Evolutionary conservation across 2,888 invertebrate genomes (phyloP).

Genomic region (Spodoptera littoralis): DNA sequence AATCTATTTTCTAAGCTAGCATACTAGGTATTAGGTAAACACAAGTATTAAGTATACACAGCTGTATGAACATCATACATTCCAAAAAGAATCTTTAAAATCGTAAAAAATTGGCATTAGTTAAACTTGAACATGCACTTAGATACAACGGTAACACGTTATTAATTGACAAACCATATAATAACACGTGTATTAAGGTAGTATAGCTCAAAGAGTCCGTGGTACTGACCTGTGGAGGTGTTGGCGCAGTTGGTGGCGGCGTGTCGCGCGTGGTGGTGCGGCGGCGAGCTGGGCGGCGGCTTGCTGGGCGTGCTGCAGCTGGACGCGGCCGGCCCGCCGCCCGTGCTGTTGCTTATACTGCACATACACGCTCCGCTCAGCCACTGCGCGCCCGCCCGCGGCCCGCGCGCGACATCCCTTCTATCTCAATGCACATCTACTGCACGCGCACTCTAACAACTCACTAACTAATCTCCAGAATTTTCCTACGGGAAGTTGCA

Average conservation of each 20-base stretch:
- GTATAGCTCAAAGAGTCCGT: too few relatives aligned
- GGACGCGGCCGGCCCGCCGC: constrained; percentile 68
- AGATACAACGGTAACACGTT: background rate
- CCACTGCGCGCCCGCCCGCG: background rate
- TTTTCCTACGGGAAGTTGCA: too few relatives aligned
- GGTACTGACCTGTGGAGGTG: constrained; percentile 52
- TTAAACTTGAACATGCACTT: too few relatives aligned
- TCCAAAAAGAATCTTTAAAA: too few relatives aligned
- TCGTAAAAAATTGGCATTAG: too few relatives aligned
- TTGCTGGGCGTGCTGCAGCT: constrained; percentile 59
- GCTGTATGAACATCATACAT: constrained; percentile 12
- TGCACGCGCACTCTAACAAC: background rate
- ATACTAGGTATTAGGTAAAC: too few relatives aligned
- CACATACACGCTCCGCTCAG: constrained; percentile 45
- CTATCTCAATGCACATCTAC: constrained; percentile 19
- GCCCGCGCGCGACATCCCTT: constrained; percentile 19
- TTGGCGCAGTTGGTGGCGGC: constrained; percentile 38
- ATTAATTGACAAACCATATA: background rate
- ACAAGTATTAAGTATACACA: background rate
- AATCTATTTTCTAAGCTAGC: too few relatives aligned
- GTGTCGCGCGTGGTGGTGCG: background rate
- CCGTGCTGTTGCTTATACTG: constrained; percentile 76
- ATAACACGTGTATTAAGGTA: too few relatives aligned
- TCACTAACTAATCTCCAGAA: too few relatives aligned
- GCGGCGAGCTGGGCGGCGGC: constrained; percentile 1